Evolutionary conservation across 2,888 invertebrate genomes (phyloP).

Genomic region (Gastrophysa polygoni): DNA sequence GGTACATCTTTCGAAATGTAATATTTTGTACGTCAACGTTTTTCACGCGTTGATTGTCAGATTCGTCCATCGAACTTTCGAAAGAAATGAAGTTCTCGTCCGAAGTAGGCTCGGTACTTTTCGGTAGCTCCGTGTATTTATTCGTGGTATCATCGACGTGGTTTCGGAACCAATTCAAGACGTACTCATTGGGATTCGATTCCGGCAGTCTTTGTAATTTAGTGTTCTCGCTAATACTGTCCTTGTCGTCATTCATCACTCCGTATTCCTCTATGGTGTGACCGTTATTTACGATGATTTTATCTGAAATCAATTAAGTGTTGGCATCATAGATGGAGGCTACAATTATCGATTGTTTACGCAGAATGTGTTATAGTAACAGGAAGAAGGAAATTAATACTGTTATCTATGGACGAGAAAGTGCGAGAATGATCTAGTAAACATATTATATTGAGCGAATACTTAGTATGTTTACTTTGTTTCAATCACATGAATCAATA

Average conservation of each 20-base stretch:
- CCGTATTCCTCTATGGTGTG: slow-evolving; percentile 67
- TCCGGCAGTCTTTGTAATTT: slow-evolving; percentile 45
- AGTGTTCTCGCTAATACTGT: slow-evolving; percentile 38
- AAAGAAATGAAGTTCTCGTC: slow-evolving; percentile 30
- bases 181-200: slow-evolving; percentile 50
- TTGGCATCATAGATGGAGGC: not conserved
- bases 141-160: slow-evolving; percentile 30
- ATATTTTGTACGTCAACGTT: slow-evolving; percentile 34
- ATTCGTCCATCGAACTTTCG: slow-evolving; percentile 45
- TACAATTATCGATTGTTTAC: not conserved
- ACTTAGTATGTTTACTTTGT: too few species aligned
- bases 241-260: slow-evolving; percentile 49
- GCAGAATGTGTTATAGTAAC: not conserved
- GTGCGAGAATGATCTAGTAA: too few species aligned
- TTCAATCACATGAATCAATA: too few species aligned
- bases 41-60: slow-evolving; percentile 39
- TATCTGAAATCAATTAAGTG: slow-evolving; percentile 61
- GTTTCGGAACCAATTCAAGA: slow-evolving; percentile 53
- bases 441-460: too few species aligned
- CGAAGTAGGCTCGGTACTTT: slow-evolving; percentile 15
- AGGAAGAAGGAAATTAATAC: too few species aligned
- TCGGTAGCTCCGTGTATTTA: slow-evolving; percentile 17
- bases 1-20: slow-evolving; percentile 44
- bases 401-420: too few species aligned
- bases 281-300: slow-evolving; percentile 67